Base-by-base conservation (phyloP, 2,888 invertebrate genomes). In the Chrysolina haemoptera region DNA sequence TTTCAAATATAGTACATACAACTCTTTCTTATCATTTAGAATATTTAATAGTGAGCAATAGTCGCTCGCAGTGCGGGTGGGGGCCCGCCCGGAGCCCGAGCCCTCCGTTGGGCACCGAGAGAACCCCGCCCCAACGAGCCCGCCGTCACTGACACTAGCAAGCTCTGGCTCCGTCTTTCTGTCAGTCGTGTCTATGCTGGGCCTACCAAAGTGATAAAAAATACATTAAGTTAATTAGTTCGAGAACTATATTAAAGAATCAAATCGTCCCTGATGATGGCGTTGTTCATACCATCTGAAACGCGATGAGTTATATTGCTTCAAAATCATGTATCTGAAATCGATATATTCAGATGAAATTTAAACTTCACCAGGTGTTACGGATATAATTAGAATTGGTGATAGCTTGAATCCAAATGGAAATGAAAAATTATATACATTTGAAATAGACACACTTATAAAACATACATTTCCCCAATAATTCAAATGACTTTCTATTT, bases 11-110 rank as follows among this genome's bases (percentile, higher is more conserved):
- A 87, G 84, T 87, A 88, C 86, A 87, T 87, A 87, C 84, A 87
- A 87, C 86, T 87, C 84, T 85, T 83, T 84, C 85, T 87, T 87
- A 86, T 88, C 85, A 86, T 87, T 88, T 88, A 88, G 88, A 88
- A 88, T 88, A 88, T 88, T 82, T 82, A 87, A 85, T 87, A 87
- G 87, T 88, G 88, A 88, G 88, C 88, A 88, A 88, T 87, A 87
- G 86, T 86, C 86, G 86, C 86, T 86, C 87, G 86, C 85, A 85
- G 84, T 84, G 85, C 83, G 84, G 84, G 83, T 82, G 79, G 80
- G 80, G 82, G 81, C 79, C 73, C 78, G 83, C 82, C 81, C 71
- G 81, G 80, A 81, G 78, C 77, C 80, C 81, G 80, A 82, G 79
- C 80, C 82, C 82, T 81, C 82, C 80, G 72, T 77, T 76, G 76